Base-by-base conservation (phyloP, 1,140 invertebrate genomes). In the Neotoxoptera formosana region DNA sequence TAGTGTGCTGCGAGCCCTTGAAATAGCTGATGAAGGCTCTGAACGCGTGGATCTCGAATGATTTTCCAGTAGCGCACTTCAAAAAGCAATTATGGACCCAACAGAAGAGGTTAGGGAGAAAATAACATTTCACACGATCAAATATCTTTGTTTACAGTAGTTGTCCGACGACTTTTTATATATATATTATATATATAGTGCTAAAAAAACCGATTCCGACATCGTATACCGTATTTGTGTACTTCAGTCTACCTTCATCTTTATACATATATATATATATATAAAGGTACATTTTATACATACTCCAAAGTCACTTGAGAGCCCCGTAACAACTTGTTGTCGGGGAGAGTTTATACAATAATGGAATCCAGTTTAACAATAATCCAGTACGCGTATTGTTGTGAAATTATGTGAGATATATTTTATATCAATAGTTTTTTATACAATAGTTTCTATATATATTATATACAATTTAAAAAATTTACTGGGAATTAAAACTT, bases 11-110 rank as follows among this genome's bases (percentile, higher is more conserved):
- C 36, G 91, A 84, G 34, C 91, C 30, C 34, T 93, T 51, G 90
- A 92, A 81, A 91, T 30, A 41, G 7, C 81, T 51, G 90, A 51
- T 81, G 90, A 45, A 67, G 36, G 90, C 25, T 45, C 51, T 53
- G 20, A 45, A 88, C 30, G 2, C 48, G 21, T 7, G 48, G 45
- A 90, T 60, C 53, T 90, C 53, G 53, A 93, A 93, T 83, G 30
- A 56, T 36, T 86, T 84, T 53, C 81, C 81, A 91, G 90, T 48
- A 83, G 36, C 84, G 84, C 48, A 84, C 91, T 93, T 93, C 91
- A 93, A 93, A 93, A 93, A 86, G 47, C 48, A 86, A 93, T 93
- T 93, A 86, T 34, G 45, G 2, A 25, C 67, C 41, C 67, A 34
- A 91, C 56, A 47, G n/a, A 36, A 51, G 67, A 76, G 41, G 76